phyloP scores from a whole-genome alignment of 2,888 invertebrate species.

The Sclerodermus sp. region DNA sequence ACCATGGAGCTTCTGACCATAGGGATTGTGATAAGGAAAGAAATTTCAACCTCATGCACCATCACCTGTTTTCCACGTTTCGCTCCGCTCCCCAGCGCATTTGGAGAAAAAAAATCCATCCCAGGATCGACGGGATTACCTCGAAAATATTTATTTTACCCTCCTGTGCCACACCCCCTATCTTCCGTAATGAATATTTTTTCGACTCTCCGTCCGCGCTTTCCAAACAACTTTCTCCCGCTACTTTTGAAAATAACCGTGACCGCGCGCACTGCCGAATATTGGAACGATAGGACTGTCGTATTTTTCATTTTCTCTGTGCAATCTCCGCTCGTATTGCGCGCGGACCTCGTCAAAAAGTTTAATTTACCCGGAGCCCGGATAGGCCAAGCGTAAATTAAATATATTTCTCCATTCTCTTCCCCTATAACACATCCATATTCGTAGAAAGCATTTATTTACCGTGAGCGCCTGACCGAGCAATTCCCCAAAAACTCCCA shows the following conservation, averaged over 20 bases:
- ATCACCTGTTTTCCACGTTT: too few species aligned
- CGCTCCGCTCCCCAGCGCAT: too few species aligned
- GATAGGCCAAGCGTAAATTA: constrained; percentile 15
- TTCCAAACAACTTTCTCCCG: constrained; percentile 23
- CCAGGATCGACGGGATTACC: too few species aligned
- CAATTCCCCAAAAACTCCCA: too few species aligned
- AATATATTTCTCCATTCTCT: constrained; percentile 18
- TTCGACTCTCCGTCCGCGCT: constrained; percentile 10
- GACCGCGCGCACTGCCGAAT: constrained; percentile 15
- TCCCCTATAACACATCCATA: too few species aligned
- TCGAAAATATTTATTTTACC: constrained; percentile 23
- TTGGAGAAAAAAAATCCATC: too few species aligned
- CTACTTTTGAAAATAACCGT: constrained; percentile 30
- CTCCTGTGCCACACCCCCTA: constrained; percentile 17
- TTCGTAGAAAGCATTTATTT: too few species aligned
- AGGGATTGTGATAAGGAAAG: too few species aligned
- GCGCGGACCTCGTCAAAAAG: constrained; percentile 19
- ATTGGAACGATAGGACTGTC: constrained; percentile 24
- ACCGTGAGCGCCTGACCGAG: constrained; percentile 4
- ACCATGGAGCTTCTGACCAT: too few species aligned
- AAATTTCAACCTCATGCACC: too few species aligned
- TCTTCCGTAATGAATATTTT: constrained; percentile 31
- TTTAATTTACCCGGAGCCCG: constrained; percentile 24
- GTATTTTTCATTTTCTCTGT: constrained; percentile 27
- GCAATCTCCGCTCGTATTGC: constrained; percentile 13